A percentile compares a stretch with the other conserved stretches of the same genome.
Evolutionary conservation across 92 coral and sea anemone species (phyloP).

Genomic region (Desmophyllum pertusum): DNA sequence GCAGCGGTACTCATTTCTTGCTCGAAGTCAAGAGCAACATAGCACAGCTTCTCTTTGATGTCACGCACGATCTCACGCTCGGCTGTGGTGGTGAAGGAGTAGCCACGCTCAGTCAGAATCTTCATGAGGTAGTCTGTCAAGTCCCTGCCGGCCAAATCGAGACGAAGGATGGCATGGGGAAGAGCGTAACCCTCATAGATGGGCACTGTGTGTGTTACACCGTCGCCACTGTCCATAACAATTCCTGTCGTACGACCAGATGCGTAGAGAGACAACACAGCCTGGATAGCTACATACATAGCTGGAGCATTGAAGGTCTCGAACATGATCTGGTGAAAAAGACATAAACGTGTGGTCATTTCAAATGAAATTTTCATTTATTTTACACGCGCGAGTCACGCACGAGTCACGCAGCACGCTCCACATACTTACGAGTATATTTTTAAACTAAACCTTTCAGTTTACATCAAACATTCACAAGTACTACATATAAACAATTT

Average conservation of each 20-base stretch:
- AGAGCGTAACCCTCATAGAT: constrained; percentile 98
- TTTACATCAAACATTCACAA: not conserved
- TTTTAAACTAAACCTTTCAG: not conserved
- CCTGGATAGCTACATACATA: constrained; percentile 94
- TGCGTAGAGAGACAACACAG: constrained; percentile 89
- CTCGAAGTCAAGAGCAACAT: constrained; percentile 93
- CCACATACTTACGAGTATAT: not conserved
- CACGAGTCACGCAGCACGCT: not conserved
- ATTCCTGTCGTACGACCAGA: constrained; percentile 97
- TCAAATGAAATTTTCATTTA: not conserved
- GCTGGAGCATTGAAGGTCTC: constrained; percentile 94
- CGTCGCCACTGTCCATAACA: constrained; percentile 97
- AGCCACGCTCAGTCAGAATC: constrained; percentile 97
- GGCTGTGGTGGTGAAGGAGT: constrained; percentile 97
- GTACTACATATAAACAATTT: no score
- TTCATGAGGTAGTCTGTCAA: constrained; percentile 97
- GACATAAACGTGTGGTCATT: not conserved
- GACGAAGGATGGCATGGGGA: constrained; percentile 95
- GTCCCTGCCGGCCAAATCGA: constrained; percentile 96
- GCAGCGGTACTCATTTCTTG: constrained; percentile 97
- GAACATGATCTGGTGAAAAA: constrained; percentile 77
- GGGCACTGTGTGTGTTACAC: constrained; percentile 97
- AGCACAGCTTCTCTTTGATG: constrained; percentile 91
- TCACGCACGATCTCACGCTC: constrained; percentile 98
- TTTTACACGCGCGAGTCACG: not conserved